These are phyloP conservation scores for Ischnus inquisitorius DNA, from an alignment of 2,888 invertebrate genomes.

Conservation along the genomic window DNA sequence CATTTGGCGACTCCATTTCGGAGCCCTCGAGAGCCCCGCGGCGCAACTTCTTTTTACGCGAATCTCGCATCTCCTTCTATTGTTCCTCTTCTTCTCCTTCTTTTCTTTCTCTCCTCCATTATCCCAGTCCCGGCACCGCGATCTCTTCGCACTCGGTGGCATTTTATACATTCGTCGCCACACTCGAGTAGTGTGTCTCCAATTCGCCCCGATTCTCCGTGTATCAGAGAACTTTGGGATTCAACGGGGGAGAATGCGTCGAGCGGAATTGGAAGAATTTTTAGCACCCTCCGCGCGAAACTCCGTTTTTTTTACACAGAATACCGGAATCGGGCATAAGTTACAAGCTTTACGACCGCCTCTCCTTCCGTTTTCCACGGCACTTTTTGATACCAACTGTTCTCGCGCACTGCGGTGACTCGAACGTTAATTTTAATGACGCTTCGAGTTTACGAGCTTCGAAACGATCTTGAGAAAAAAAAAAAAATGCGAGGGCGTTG, in stretches of 20 bases:
- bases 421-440: slow-evolving; percentile 38
- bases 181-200: background rate
- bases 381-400: slow-evolving; percentile 1
- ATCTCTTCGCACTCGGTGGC: slow-evolving; percentile 42
- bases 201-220: background rate
- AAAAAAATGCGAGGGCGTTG: background rate
- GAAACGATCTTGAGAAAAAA: background rate
- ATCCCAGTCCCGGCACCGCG: slow-evolving; percentile 21
- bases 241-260: slow-evolving; percentile 39
- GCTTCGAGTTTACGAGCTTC: slow-evolving; percentile 27
- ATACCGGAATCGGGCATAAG: slow-evolving; percentile 39
- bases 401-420: slow-evolving; percentile 28
- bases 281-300: slow-evolving; percentile 15
- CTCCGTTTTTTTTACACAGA: slow-evolving; percentile 10
- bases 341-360: slow-evolving; percentile 24
- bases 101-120: slow-evolving; percentile 9
- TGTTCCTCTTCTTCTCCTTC: too few species aligned
- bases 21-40: slow-evolving; percentile 42
- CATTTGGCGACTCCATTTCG: slow-evolving; percentile 77
- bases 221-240: slow-evolving; percentile 43
- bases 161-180: slow-evolving; percentile 44
- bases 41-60: slow-evolving; percentile 38
- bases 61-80: background rate
- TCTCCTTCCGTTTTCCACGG: background rate
- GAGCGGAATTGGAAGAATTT: slow-evolving; percentile 36